These are phyloP conservation scores for Pitta sordida DNA, from an alignment of 2,113 vertebrate genomes.

Conservation along the genomic window DNA sequence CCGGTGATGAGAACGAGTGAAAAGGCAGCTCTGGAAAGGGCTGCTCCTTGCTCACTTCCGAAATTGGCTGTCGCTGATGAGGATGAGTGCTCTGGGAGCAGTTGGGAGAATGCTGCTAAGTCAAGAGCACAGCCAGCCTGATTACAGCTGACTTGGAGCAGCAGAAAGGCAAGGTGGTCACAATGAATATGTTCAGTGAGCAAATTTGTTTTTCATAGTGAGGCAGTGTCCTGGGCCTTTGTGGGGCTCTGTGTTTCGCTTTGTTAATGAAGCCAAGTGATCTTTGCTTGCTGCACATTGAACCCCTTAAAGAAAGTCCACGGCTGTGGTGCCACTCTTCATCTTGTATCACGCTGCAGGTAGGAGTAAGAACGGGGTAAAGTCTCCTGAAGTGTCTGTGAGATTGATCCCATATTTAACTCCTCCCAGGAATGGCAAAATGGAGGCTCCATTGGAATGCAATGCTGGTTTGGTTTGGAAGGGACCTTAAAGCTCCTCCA, in stretches of 20 bases:
- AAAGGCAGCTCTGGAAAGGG: neutral
- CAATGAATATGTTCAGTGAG: neutral
- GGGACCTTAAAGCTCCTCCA: neutral
- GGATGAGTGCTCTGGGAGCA: constrained; percentile 19
- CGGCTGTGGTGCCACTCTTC: neutral
- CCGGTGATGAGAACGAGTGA: neutral
- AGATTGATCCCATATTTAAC: neutral
- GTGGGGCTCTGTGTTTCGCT: neutral
- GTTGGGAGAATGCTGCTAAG: neutral
- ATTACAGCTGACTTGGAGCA: neutral
- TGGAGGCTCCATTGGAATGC: rapidly evolving
- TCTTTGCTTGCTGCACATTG: neutral
- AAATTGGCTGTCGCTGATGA: neutral
- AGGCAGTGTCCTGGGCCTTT: neutral
- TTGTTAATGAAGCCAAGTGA: neutral
- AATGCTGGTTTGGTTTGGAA: neutral
- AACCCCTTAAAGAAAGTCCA: neutral
- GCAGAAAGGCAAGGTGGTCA: neutral
- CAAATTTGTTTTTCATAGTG: neutral
- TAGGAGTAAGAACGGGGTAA: neutral
- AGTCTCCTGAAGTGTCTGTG: neutral
- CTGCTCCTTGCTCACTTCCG: neutral
- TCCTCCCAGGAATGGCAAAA: neutral
- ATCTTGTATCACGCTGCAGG: neutral
- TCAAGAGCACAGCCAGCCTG: neutral